Evolutionary conservation across 2,113 vertebrate genomes (phyloP).

Genomic region (Thamnaconus septentrionalis): DNA sequence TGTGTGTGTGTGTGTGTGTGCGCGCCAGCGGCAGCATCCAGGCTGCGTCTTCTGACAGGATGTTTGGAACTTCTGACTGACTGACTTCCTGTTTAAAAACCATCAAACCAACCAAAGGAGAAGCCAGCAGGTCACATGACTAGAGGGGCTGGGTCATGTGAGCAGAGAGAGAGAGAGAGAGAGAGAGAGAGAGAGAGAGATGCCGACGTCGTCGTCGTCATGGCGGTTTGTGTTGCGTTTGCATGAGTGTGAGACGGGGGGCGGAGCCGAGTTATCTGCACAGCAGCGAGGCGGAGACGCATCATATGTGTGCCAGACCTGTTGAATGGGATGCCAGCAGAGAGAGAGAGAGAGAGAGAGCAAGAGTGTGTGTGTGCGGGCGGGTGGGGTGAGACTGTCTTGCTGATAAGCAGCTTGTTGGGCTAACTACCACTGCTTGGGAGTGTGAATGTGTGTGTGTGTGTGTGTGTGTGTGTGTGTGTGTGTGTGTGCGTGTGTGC

Average conservation of each 20-base stretch:
- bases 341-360: conserved; percentile 19
- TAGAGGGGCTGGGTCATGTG: no score
- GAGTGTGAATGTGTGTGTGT: conserved; percentile 18
- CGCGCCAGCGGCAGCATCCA: no score
- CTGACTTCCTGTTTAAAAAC: no score
- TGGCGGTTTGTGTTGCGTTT: no score
- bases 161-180: no score
- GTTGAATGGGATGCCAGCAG: conserved; percentile 63
- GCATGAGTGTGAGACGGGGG: neutral
- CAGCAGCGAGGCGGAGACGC: neutral
- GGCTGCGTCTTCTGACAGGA: no score
- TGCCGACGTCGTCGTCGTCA: no score
- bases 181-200: no score
- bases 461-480: conserved; percentile 10
- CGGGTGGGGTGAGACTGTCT: conserved; percentile 53
- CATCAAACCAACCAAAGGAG: no score
- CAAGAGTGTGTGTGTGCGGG: conserved; percentile 8
- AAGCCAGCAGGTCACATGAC: no score
- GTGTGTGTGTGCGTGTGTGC: conserved; percentile 20
- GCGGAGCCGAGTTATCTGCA: neutral
- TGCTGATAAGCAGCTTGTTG: conserved; percentile 64
- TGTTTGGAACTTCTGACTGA: no score
- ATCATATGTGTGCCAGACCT: conserved; percentile 50
- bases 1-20: no score
- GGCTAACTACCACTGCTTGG: conserved; percentile 47